Base-by-base conservation (phyloP, 2,113 vertebrate species). In the Aptenodytes patagonicus region DNA sequence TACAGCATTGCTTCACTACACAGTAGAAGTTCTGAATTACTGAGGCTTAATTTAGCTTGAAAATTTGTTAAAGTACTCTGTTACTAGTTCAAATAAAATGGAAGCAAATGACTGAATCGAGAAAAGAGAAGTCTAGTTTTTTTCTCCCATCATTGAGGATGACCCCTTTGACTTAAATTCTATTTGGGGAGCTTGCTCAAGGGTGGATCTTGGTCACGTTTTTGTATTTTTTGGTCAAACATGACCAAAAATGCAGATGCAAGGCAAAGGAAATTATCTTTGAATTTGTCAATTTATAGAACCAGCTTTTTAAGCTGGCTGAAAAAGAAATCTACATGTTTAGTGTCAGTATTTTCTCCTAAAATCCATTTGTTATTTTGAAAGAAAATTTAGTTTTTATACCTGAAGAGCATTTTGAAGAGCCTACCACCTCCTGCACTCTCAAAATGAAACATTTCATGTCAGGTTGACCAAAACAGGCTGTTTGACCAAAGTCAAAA, bases 21-120 rank as follows among this genome's bases (percentile, higher is more conserved):
- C 40, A 55, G 62, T n/a, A 79, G 65, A 95, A 91, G 66, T 93
- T 76, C 86, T 89, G 73, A 95, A 79, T 91, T 93, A 90, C 89
- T 91, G 61, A 82, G 44, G 25, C 69, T 93, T 92, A 92, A 95
- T 93, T 96, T 95, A 94, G 52, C 89, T 84, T 94, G 83, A 95
- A 92, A 89, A 92, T 89, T 84, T 91, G 29, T 95, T 96, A 24
- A 93, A 95, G 29, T 83, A n/a, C 36, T 85, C 80, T 91, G 31
- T 69, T 80, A 69, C 44, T n/a, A 31, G 28, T 79, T 76, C 52
- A 79, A 29, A 72, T 76, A 51, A 83, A 87, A 81, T 72, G 65
- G 38, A 87, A 83, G 19, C 11, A 92, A 94, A n/a, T 65, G 4
- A 83, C 61, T 76, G 66, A 89, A 62, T 11, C 65, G 57, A 79